A percentile compares a stretch with the other conserved stretches of the same genome.
Conservation (phyloP, 2,797 vertebrate genomes). For the Brachyrhaphis roseni region DNA sequence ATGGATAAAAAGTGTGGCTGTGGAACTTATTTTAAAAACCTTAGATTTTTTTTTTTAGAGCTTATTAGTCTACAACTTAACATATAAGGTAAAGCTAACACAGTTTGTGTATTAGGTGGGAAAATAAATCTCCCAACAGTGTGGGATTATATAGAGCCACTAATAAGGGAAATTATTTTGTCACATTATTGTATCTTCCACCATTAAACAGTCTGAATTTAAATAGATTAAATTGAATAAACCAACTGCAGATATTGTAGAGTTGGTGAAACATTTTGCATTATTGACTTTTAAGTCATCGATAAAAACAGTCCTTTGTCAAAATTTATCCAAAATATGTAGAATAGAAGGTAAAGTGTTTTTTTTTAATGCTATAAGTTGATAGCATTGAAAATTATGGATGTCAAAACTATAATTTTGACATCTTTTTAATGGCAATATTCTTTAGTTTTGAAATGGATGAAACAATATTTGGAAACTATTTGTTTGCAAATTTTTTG, state of each 20-base stretch:
- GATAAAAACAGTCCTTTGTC: not conserved
- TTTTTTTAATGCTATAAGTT: not conserved
- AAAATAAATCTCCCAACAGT: not conserved
- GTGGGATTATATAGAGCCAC: not conserved
- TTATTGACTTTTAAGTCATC: not conserved
- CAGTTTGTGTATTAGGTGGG: not conserved
- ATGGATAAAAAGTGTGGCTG: not conserved
- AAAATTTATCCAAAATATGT: not conserved
- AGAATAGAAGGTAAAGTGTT: not conserved
- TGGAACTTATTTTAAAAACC: not conserved
- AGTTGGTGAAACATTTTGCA: not conserved
- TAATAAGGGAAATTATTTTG: not conserved
- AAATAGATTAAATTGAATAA: too few relatives aligned
- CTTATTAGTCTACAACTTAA: not conserved
- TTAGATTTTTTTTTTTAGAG: not conserved
- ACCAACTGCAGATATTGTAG: not conserved
- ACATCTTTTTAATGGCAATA: too few relatives aligned
- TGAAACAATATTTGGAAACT: not conserved
- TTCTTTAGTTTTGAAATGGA: too few relatives aligned
- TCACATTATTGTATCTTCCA: not conserved
- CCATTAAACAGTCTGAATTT: too few relatives aligned
- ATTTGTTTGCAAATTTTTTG: too few relatives aligned
- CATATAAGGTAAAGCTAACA: not conserved
- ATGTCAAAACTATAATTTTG: not conserved
- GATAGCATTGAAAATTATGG: too few relatives aligned